Conservation (phyloP, 2,113 vertebrate genomes). For the Glareola pratincola region DNA sequence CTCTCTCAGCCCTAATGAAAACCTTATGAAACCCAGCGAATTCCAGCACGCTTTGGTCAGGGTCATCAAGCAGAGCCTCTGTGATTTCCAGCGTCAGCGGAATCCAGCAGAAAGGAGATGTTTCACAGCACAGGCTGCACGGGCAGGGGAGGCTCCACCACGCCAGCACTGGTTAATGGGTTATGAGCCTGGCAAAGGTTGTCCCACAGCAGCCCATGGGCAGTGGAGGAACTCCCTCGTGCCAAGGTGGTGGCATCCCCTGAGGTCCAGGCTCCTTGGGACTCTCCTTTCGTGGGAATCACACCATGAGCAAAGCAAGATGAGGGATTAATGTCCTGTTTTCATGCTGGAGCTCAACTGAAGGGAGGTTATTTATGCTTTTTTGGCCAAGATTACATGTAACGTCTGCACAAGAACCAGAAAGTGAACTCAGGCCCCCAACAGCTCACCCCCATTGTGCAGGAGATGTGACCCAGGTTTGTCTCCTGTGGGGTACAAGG, state of each 20-base stretch:
- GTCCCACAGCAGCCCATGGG: background rate
- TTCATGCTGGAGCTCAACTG: fast-evolving
- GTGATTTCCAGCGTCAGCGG: background rate
- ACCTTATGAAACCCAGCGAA: conserved; percentile 22
- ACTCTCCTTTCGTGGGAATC: background rate
- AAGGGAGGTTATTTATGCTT: background rate
- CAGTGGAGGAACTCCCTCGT: background rate
- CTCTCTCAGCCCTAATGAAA: conserved; percentile 16
- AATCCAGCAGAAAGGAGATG: background rate
- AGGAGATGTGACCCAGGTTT: background rate
- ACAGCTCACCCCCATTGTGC: background rate
- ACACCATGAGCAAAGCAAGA: fast-evolving
- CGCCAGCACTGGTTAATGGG: fast-evolving
- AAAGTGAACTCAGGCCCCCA: background rate
- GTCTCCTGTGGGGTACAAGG: background rate
- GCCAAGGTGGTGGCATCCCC: fast-evolving
- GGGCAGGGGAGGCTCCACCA: background rate
- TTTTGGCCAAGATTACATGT: background rate
- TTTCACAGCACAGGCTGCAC: background rate
- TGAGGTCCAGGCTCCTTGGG: background rate
- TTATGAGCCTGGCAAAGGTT: background rate
- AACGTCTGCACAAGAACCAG: background rate
- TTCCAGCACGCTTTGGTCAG: conserved; percentile 24
- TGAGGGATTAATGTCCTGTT: background rate
- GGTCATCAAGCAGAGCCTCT: background rate